Conservation (phyloP, 2,797 vertebrate genomes). For the Rachycentron canadum region DNA sequence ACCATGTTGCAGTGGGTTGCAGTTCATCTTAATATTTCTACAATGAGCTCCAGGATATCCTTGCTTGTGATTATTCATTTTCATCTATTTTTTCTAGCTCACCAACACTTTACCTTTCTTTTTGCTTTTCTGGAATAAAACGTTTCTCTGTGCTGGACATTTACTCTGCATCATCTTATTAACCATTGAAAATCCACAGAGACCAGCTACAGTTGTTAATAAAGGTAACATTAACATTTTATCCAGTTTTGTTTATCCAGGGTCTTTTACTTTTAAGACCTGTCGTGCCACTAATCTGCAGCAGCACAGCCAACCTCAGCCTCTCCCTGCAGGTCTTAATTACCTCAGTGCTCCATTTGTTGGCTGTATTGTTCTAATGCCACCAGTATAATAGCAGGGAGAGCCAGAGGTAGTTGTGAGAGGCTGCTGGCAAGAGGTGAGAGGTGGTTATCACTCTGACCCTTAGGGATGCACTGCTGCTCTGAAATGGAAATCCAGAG, state of each 20-base stretch:
- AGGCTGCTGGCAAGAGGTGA: conserved; percentile 44
- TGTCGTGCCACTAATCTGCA: conserved; percentile 21
- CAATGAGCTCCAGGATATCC: neutral
- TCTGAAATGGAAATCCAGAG: conserved; percentile 36
- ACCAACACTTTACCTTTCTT: neutral
- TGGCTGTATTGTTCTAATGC: conserved; percentile 20
- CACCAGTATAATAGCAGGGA: conserved; percentile 25
- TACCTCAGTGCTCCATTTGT: conserved; percentile 49
- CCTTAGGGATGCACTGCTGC: conserved; percentile 26
- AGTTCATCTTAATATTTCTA: neutral
- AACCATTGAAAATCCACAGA: neutral
- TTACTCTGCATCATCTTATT: too few species aligned
- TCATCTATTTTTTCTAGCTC: neutral
- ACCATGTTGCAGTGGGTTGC: neutral
- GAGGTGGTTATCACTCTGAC: conserved; percentile 42
- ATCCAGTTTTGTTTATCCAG: conserved; percentile 29
- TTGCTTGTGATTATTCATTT: neutral
- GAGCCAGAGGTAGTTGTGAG: conserved; percentile 35
- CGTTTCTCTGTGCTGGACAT: neutral
- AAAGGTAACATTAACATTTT: neutral
- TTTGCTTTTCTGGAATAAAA: conserved; percentile 5
- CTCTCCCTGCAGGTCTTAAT: conserved; percentile 36
- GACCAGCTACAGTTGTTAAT: conserved; percentile 26
- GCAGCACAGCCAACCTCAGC: conserved; percentile 13
- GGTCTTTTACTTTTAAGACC: conserved; percentile 16